Evolutionary conservation across 2,888 invertebrate species (phyloP).

Genomic region (Lasius platythorax): DNA sequence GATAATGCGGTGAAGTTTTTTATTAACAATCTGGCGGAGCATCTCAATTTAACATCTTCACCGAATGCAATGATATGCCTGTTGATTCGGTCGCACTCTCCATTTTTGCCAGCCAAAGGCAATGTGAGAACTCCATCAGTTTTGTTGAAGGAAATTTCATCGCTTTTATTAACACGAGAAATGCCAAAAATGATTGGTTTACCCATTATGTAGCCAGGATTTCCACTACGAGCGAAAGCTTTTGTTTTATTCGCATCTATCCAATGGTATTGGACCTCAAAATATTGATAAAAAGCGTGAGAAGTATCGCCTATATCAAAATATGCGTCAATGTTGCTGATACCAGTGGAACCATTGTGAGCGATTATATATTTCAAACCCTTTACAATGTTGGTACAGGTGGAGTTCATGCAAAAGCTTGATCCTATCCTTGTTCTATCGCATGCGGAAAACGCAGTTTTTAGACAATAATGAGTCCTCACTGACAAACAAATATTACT

Average conservation of each 20-base stretch:
- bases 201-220: slow-evolving; percentile 91
- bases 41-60: slow-evolving; percentile 80
- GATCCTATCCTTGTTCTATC: slow-evolving; percentile 65
- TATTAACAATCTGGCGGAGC: slow-evolving; percentile 75
- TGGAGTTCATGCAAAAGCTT: slow-evolving; percentile 75
- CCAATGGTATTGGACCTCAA: slow-evolving; percentile 81
- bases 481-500: slow-evolving; percentile 77
- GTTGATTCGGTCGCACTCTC: slow-evolving; percentile 76
- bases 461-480: slow-evolving; percentile 75
- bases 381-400: slow-evolving; percentile 84
- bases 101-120: slow-evolving; percentile 76
- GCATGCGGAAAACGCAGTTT: slow-evolving; percentile 77
- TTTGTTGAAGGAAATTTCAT: slow-evolving; percentile 74
- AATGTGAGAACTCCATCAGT: slow-evolving; percentile 80
- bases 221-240: slow-evolving; percentile 88
- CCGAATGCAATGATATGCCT: slow-evolving; percentile 81
- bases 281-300: slow-evolving; percentile 79
- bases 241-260: slow-evolving; percentile 70
- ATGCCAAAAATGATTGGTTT: slow-evolving; percentile 89
- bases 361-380: slow-evolving; percentile 83
- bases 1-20: slow-evolving; percentile 79
- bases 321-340: slow-evolving; percentile 83
- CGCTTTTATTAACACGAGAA: slow-evolving; percentile 75
- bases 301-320: slow-evolving; percentile 84
- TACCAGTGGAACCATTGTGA: slow-evolving; percentile 87